These are phyloP conservation scores for Pygathrix nemaeus DNA, from an alignment of 2,113 vertebrate species.

Conservation along the genomic window DNA sequence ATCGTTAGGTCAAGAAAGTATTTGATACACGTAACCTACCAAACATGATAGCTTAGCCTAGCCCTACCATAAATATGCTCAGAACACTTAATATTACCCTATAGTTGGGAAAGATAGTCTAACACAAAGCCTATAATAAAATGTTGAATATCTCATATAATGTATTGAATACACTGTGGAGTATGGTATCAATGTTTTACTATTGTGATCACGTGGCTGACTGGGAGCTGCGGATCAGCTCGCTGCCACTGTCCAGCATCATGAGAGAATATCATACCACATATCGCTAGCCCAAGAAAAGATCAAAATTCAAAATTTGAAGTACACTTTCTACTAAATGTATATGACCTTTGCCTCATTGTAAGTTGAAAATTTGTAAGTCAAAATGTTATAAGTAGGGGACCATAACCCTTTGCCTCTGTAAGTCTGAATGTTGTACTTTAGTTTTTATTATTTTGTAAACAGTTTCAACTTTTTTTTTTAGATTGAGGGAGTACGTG, in stretches of 20 bases:
- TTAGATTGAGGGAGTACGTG: too few relatives aligned
- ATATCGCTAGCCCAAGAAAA: not conserved
- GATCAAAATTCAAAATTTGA: not conserved
- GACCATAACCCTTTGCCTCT: not conserved
- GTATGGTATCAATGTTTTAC: not conserved
- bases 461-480: too few relatives aligned
- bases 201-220: not conserved
- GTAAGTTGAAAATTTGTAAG: not conserved
- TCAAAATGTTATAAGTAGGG: not conserved
- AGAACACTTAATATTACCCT: not conserved
- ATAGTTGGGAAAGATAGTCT: not conserved
- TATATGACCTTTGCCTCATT: not conserved
- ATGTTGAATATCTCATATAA: not conserved
- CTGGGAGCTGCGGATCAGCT: not conserved
- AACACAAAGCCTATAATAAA: not conserved
- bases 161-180: not conserved
- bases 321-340: not conserved
- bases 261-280: not conserved
- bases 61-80: not conserved
- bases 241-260: not conserved
- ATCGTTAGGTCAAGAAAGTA: not conserved
- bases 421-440: not conserved
- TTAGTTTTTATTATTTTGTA: not conserved
- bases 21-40: not conserved
- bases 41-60: not conserved